phyloP scores from a whole-genome alignment of 2,113 vertebrate species.

The Centropristis striata region DNA sequence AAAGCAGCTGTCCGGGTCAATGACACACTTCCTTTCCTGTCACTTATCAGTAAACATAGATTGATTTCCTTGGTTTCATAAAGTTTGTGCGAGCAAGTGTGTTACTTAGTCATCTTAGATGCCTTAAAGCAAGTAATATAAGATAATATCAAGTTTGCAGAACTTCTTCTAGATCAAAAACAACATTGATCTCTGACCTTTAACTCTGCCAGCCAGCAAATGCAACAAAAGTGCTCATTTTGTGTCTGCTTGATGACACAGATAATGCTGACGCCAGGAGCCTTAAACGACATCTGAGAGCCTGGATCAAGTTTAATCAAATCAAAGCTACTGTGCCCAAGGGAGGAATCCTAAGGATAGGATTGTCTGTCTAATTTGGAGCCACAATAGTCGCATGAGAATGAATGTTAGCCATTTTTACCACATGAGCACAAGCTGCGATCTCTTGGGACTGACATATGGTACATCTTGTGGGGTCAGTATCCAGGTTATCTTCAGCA shows the following conservation, averaged over 20 bases:
- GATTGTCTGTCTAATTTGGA: constrained; percentile 9
- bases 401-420: constrained; percentile 2
- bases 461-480: background rate
- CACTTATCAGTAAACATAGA: constrained; percentile 70
- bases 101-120: constrained; percentile 34
- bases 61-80: constrained; percentile 57
- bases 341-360: constrained; percentile 35
- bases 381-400: constrained; percentile 29
- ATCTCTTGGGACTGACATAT: background rate
- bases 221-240: constrained; percentile 65
- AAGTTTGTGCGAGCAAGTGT: constrained; percentile 14
- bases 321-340: constrained; percentile 61
- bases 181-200: constrained; percentile 64
- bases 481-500: background rate
- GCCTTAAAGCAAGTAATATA: constrained; percentile 49
- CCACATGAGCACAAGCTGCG: constrained; percentile 2
- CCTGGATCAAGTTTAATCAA: constrained; percentile 65
- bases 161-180: constrained; percentile 68
- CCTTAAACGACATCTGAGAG: constrained; percentile 71
- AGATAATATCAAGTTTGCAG: constrained; percentile 73
- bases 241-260: constrained; percentile 67
- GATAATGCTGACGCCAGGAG: constrained; percentile 75
- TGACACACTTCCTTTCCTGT: constrained; percentile 63
- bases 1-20: constrained; percentile 75
- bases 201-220: constrained; percentile 45